Percentiles rank a stretch among this genome's conserved stretches.
Conservation (phyloP, 1,140 invertebrate species). For the Cepaea nemoralis region DNA sequence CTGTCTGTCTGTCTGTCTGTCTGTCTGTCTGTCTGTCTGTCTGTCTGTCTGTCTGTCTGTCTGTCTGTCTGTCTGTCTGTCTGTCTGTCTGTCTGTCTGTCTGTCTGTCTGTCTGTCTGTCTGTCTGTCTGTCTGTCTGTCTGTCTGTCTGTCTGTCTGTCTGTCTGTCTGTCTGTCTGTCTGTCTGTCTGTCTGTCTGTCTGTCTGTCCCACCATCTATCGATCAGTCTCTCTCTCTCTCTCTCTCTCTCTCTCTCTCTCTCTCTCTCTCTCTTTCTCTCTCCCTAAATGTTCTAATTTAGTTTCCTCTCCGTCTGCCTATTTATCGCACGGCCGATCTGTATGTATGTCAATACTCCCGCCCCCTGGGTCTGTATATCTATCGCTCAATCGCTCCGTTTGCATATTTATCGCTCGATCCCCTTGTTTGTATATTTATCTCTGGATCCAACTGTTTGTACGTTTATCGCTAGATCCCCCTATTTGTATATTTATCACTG, state of each 20-base stretch:
- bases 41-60: neutral
- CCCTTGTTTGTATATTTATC: neutral
- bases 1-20: neutral
- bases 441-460: neutral
- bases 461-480: neutral
- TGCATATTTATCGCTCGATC: neutral
- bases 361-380: neutral
- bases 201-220: neutral
- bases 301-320: neutral
- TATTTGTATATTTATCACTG: neutral
- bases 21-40: neutral
- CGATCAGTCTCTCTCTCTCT: neutral
- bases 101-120: neutral
- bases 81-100: neutral
- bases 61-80: neutral
- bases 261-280: neutral
- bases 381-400: neutral
- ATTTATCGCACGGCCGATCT: neutral
- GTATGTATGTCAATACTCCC: neutral
- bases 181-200: neutral
- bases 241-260: neutral
- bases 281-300: too few species aligned
- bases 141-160: neutral
- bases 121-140: neutral
- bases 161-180: neutral